phyloP scores from a whole-genome alignment of 2,888 invertebrate species.

The Tenthredo livida region DNA sequence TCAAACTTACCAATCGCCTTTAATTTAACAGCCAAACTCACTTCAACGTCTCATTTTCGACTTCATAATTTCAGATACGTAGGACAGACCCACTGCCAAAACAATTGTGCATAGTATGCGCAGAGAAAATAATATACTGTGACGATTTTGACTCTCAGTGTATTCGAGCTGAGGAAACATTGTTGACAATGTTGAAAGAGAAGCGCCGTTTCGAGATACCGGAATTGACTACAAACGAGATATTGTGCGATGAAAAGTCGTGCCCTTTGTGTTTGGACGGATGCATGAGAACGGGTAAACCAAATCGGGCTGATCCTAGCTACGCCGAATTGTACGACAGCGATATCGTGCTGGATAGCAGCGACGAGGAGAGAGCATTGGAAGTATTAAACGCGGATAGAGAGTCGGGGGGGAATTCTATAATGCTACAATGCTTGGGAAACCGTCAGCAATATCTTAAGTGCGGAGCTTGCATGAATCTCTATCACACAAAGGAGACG shows the following conservation, averaged over 20 bases:
- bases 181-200: slow-evolving; percentile 63
- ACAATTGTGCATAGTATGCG: slow-evolving; percentile 66
- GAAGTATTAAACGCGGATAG: slow-evolving; percentile 56
- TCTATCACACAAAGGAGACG: slow-evolving; percentile 68
- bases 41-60: too few relatives aligned
- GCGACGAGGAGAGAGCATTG: slow-evolving; percentile 66
- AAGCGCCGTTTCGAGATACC: slow-evolving; percentile 56
- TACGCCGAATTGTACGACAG: slow-evolving; percentile 63
- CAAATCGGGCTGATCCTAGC: slow-evolving; percentile 49
- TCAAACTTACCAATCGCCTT: too few relatives aligned
- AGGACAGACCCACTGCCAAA: slow-evolving; percentile 70
- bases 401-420: slow-evolving; percentile 57
- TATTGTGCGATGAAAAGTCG: slow-evolving; percentile 56
- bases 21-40: background rate
- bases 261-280: slow-evolving; percentile 69
- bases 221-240: slow-evolving; percentile 26
- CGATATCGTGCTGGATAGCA: slow-evolving; percentile 68
- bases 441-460: slow-evolving; percentile 67
- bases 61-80: slow-evolving; percentile 65
- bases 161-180: slow-evolving; percentile 66
- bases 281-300: slow-evolving; percentile 60
- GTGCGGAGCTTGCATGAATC: slow-evolving; percentile 71
- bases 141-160: slow-evolving; percentile 68
- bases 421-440: slow-evolving; percentile 62
- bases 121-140: slow-evolving; percentile 69